These are phyloP conservation scores for Orchestia grillus DNA, from an alignment of 1,140 invertebrate genomes.

Conservation along the genomic window DNA sequence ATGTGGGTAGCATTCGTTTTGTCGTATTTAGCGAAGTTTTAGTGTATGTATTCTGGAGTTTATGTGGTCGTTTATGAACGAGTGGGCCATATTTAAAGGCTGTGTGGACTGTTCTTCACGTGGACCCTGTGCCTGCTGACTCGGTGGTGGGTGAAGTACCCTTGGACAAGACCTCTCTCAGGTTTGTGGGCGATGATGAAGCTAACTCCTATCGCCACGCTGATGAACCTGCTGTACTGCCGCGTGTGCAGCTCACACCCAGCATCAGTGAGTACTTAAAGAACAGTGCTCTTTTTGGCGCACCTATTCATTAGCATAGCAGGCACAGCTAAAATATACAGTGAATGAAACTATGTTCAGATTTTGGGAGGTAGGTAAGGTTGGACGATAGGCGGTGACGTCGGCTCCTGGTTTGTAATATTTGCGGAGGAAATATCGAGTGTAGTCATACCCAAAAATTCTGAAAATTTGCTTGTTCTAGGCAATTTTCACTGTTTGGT, in stretches of 20 bases:
- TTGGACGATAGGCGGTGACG: no score
- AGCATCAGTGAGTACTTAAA: not conserved
- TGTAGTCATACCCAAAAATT: not conserved
- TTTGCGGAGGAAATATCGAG: not conserved
- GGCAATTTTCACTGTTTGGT: not conserved
- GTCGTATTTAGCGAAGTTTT: not conserved
- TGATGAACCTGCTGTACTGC: not conserved
- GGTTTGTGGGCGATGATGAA: slow-evolving; percentile 67
- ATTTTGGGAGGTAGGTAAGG: no score
- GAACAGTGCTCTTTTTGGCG: not conserved
- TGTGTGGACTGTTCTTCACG: slow-evolving; percentile 26
- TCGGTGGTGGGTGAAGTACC: not conserved
- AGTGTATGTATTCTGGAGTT: not conserved
- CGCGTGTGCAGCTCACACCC: slow-evolving; percentile 37
- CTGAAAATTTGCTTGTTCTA: not conserved
- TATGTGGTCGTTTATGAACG: not conserved
- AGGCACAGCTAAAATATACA: no score
- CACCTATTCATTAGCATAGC: no score
- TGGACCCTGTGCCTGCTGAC: not conserved
- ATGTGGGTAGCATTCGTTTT: not conserved
- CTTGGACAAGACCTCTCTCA: not conserved
- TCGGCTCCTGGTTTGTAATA: not conserved
- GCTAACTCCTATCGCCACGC: slow-evolving; percentile 61
- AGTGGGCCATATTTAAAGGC: not conserved
- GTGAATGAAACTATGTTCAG: no score